phyloP scores from a whole-genome alignment of 2,888 invertebrate species.

The Habroteleia sp. region DNA sequence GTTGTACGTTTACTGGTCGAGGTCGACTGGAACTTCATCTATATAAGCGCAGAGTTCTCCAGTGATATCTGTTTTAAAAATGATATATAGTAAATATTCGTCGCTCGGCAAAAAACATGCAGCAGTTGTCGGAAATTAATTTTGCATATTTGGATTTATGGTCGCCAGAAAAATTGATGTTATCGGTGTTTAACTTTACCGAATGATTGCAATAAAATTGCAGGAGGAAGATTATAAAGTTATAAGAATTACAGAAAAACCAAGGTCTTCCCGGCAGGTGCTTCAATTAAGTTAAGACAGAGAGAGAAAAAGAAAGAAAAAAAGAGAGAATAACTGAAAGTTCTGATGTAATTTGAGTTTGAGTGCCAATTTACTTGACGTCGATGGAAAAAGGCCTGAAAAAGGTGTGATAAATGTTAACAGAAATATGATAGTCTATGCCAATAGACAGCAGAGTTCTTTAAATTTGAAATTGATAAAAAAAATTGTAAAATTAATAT shows the following conservation, averaged over 20 bases:
- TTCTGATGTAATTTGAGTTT: slow-evolving; percentile 20
- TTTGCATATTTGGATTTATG: slow-evolving; percentile 43
- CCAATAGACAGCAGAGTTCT: no score
- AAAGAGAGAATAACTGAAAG: slow-evolving; percentile 36
- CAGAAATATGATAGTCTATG: no score
- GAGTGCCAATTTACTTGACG: no score
- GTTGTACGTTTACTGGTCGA: slow-evolving; percentile 15
- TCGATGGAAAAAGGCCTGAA: no score
- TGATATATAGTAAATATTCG: slow-evolving; percentile 13
- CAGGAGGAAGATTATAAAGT: slow-evolving; percentile 27
- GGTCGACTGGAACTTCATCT: slow-evolving; percentile 8
- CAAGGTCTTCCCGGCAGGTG: slow-evolving; percentile 41
- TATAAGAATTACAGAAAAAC: slow-evolving; percentile 43
- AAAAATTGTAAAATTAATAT: no score
- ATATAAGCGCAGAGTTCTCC: not conserved
- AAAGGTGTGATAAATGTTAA: no score
- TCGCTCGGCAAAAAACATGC: slow-evolving; percentile 9
- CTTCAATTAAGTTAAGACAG: slow-evolving; percentile 17
- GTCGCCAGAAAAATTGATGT: not conserved
- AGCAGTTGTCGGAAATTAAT: slow-evolving; percentile 41
- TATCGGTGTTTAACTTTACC: slow-evolving; percentile 13
- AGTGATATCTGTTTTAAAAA: slow-evolving; percentile 29
- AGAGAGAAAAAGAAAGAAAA: no score
- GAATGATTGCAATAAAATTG: slow-evolving; percentile 3
- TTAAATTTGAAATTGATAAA: no score